Evolutionary conservation across 2,113 vertebrate genomes (phyloP), one percentile per base, ranked within the genome.

Genomic region (Rhea pennata): DNA sequence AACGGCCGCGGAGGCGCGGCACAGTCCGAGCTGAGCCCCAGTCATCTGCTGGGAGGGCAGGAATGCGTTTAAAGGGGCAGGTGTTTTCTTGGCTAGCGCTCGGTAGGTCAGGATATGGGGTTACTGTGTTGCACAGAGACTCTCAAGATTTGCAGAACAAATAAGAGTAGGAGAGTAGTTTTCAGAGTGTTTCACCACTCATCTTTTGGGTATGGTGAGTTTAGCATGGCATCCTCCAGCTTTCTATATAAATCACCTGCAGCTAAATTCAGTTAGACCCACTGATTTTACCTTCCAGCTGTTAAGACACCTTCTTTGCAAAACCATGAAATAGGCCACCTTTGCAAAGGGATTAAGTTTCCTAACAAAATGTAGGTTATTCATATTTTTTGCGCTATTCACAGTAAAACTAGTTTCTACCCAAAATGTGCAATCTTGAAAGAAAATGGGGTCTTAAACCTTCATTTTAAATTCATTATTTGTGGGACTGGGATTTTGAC

Each of bases 1-100:
- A 0, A 50, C 1, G 1, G 2, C 2, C 0, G 44, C 4, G 0
- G 22, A 1, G 40, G 19, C 3, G 5, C 5, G 17, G 53, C 46
- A 7, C 19, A 48, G 46, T 1, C 1, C 0, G 5, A 3, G 6
- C 2, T 4, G 5, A 1, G 11, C 4, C 7, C 5, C 7, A 0
- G 2, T 1, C 1, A 2, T 3, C 7, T 15, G 44, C 22, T 1
- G 15, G 7, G 23, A 7, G 7, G 1, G 0, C 10, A 1, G 7
- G 46, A 48, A 19, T 19, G 46, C 17, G 46, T 48, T 19, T 33
- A 21, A 4, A 8, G 4, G 2, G 0, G 3, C 46, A 5, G 22
- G 23, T 5, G 5, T 6, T 46, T 29, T 4, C 4, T 15, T 10
- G 4, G 14, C 5, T 73, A 7, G 2, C 5, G 36, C 4, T 4